Evolutionary conservation across 2,888 invertebrate species (phyloP).

Genomic region (Latheticus oryzae): DNA sequence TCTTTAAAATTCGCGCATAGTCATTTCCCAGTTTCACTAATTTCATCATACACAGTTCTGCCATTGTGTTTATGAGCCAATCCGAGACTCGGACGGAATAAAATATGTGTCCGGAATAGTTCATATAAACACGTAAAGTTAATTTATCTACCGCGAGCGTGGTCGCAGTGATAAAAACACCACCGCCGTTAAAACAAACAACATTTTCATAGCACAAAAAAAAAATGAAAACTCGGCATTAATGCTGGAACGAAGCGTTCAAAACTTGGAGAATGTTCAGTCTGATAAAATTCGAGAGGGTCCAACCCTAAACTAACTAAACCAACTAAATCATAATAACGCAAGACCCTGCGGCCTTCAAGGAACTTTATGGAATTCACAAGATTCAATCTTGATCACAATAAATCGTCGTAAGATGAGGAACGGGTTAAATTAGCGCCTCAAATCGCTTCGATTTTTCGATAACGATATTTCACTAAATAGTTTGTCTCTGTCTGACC

Average conservation of each 20-base stretch:
- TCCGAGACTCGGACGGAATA: slow-evolving; percentile 32
- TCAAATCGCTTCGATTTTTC: no score
- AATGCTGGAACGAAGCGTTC: neutral
- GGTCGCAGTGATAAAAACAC: slow-evolving; percentile 33
- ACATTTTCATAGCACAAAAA: slow-evolving; percentile 21
- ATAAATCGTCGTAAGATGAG: slow-evolving; percentile 47
- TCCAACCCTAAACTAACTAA: slow-evolving; percentile 39
- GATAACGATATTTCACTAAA: no score
- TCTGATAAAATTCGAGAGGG: slow-evolving; percentile 41
- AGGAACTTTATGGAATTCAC: slow-evolving; percentile 43
- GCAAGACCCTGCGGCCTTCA: slow-evolving; percentile 44
- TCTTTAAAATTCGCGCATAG: slow-evolving; percentile 4
- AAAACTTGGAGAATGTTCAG: slow-evolving; percentile 36
- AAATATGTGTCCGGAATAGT: slow-evolving; percentile 36
- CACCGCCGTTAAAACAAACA: slow-evolving; percentile 24
- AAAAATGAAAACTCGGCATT: slow-evolving; percentile 15
- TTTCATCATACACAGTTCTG: slow-evolving; percentile 33
- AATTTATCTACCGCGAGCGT: slow-evolving; percentile 39
- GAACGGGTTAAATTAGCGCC: no score
- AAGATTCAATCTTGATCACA: slow-evolving; percentile 52
- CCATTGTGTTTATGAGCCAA: slow-evolving; percentile 39
- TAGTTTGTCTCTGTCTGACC: slow-evolving; percentile 3
- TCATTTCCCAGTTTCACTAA: slow-evolving; percentile 23
- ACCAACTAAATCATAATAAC: slow-evolving; percentile 49
- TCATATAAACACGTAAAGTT: slow-evolving; percentile 41